Evolutionary conservation across 2,113 vertebrate genomes (phyloP).

Genomic region (Pionites leucogaster): DNA sequence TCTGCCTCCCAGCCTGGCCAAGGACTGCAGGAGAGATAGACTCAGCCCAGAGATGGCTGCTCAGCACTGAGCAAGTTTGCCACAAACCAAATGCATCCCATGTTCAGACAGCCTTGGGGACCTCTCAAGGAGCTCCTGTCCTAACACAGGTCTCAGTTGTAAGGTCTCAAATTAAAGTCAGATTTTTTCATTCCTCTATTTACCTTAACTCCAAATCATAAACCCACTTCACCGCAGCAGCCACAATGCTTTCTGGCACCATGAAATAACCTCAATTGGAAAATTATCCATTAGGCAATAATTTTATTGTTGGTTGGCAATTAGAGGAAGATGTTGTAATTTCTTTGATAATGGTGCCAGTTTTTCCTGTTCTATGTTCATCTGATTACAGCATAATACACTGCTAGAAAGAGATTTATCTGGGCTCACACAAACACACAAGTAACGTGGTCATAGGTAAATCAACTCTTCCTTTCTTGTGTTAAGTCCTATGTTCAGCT

Average conservation of each 20-base stretch:
- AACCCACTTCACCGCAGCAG: background rate
- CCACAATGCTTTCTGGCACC: background rate
- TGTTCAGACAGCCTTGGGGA: background rate
- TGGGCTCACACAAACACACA: background rate
- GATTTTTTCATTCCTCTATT: background rate
- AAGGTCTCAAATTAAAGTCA: background rate
- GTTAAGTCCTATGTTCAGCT: background rate
- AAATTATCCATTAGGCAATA: conserved; percentile 25
- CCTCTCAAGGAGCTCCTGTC: background rate
- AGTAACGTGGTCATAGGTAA: background rate
- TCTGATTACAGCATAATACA: background rate
- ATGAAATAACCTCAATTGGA: background rate
- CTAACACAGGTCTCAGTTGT: background rate
- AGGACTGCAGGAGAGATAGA: background rate
- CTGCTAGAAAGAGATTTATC: conserved; percentile 3
- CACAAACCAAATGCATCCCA: fast-evolving
- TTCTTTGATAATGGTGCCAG: background rate
- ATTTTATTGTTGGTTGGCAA: background rate
- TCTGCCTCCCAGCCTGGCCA: background rate
- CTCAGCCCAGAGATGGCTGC: background rate
- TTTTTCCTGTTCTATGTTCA: background rate
- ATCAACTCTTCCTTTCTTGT: background rate
- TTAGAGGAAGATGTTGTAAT: conserved; percentile 18
- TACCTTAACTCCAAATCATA: background rate
- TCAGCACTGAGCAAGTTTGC: background rate